These are phyloP conservation scores for Tapirus terrestris DNA, from an alignment of 2,113 vertebrate species.

Conservation along the genomic window DNA sequence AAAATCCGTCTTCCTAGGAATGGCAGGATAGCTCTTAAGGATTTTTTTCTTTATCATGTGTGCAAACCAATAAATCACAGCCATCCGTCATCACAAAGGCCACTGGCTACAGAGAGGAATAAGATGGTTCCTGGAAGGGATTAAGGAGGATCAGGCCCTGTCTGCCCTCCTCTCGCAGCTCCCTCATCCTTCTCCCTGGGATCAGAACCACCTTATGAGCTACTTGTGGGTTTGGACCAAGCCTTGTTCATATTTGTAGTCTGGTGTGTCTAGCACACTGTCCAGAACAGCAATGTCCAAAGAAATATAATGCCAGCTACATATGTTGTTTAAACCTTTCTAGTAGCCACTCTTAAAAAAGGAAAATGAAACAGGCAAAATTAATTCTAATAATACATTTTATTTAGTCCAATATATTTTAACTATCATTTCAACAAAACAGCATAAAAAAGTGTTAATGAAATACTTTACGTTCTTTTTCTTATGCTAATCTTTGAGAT, in stretches of 20 bases:
- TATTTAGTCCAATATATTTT: neutral
- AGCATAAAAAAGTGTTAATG: neutral
- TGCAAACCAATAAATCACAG: conserved; percentile 4
- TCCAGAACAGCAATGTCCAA: neutral
- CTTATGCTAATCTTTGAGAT: neutral
- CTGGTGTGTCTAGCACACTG: neutral
- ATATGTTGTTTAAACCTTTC: neutral
- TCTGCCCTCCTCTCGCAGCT: neutral
- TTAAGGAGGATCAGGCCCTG: neutral
- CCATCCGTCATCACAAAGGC: neutral
- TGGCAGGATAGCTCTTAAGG: neutral
- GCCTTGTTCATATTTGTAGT: neutral
- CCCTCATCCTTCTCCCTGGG: neutral
- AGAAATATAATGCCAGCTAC: neutral
- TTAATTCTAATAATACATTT: neutral
- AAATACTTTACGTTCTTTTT: neutral
- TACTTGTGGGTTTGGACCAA: neutral
- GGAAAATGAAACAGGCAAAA: neutral
- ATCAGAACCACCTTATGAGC: neutral
- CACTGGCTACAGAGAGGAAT: neutral
- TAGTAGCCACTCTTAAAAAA: neutral
- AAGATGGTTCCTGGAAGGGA: neutral
- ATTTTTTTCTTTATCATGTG: neutral
- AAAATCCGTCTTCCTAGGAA: neutral
- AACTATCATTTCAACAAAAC: neutral